Evolutionary conservation across 92 coral and sea anemone species (phyloP).

Genomic region (Diadumene lineata): DNA sequence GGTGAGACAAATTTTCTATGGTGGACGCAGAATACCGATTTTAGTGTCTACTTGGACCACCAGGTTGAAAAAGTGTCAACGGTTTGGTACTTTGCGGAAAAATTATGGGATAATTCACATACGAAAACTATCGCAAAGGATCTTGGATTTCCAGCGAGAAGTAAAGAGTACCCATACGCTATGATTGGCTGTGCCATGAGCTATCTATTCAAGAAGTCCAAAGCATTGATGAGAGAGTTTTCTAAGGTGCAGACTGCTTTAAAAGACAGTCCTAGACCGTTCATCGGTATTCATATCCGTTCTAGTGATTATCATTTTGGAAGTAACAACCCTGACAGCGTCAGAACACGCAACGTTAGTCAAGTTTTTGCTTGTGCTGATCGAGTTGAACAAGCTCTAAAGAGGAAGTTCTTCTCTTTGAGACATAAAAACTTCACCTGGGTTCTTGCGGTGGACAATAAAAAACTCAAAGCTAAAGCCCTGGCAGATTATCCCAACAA

Average conservation of each 20-base stretch:
- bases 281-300: conserved; percentile 51
- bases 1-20: conserved; percentile 29
- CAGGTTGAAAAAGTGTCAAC: conserved; percentile 40
- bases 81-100: conserved; percentile 38
- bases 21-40: conserved; percentile 35
- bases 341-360: conserved; percentile 31
- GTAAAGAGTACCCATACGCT: conserved; percentile 23
- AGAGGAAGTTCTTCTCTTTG: conserved; percentile 1
- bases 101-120: conserved; percentile 39
- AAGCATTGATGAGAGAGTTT: conserved; percentile 16
- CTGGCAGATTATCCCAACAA: conserved; percentile 25
- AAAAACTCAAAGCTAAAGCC: conserved; percentile 29
- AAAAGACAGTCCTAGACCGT: conserved; percentile 23
- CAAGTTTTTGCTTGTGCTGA: conserved; percentile 44
- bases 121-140: conserved; percentile 33
- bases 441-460: conserved; percentile 50
- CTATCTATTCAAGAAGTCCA: conserved; percentile 42
- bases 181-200: conserved; percentile 56
- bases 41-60: conserved; percentile 3
- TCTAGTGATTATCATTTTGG: conserved; percentile 61
- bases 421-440: conserved; percentile 34
- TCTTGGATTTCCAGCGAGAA: conserved; percentile 37
- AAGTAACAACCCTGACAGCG: conserved; percentile 21
- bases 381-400: conserved; percentile 29
- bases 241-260: conserved; percentile 18